phyloP scores from a whole-genome alignment of 2,113 vertebrate species.

The Sphaerodactylus townsendi region DNA sequence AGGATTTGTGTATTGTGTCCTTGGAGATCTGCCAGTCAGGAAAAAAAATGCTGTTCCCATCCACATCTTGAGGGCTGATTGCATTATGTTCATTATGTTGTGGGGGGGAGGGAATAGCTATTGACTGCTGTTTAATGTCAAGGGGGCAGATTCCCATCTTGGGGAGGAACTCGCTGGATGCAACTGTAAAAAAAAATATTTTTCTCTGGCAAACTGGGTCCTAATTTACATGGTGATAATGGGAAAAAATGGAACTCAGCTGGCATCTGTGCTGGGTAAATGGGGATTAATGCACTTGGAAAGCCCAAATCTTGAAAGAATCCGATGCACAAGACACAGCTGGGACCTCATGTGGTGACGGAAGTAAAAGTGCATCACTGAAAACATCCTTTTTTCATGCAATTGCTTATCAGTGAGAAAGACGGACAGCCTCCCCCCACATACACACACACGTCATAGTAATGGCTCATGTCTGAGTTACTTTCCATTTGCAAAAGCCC shows the following conservation, averaged over 20 bases:
- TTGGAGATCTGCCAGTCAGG: neutral
- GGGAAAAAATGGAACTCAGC: neutral
- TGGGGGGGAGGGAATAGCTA: neutral
- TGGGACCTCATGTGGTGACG: neutral
- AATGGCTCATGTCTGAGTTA: too few relatives aligned
- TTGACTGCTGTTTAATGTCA: constrained; percentile 12
- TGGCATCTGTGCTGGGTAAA: neutral
- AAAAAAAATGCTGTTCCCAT: neutral
- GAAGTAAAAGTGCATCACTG: neutral
- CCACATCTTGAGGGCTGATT: constrained; percentile 1
- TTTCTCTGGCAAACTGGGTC: neutral
- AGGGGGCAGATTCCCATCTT: constrained; percentile 5
- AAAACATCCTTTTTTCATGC: neutral
- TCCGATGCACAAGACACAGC: neutral
- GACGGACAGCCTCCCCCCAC: neutral
- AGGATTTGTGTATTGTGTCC: neutral
- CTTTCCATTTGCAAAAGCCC: too few relatives aligned
- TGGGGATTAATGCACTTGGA: neutral
- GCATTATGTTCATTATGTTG: neutral
- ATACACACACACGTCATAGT: too few relatives aligned
- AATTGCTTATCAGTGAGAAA: neutral
- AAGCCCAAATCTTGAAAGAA: neutral
- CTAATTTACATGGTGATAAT: neutral
- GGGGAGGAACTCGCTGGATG: neutral
- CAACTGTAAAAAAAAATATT: too few relatives aligned